Conservation (phyloP, 2,797 vertebrate genomes). For the Cichlasoma orientale region DNA sequence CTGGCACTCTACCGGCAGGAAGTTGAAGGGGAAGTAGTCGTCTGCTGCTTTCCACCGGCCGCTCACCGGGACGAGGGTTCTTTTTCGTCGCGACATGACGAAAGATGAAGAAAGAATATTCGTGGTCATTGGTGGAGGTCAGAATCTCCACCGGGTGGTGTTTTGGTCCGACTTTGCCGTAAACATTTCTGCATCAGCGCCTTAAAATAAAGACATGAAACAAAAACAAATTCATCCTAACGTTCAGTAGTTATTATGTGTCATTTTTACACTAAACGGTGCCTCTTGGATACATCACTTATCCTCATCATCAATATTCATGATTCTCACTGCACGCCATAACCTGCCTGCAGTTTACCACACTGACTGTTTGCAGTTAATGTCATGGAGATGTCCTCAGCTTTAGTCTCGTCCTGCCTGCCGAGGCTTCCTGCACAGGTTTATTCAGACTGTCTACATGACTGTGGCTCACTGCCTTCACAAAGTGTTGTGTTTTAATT, state of each 20-base stretch:
- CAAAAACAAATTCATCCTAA: not conserved
- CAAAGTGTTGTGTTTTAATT: not conserved
- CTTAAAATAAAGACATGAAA: not conserved
- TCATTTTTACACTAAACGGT: not conserved
- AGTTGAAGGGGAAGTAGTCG: conserved; percentile 81
- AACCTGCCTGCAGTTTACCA: too few species aligned
- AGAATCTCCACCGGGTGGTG: conserved; percentile 60
- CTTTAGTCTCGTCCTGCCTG: not conserved
- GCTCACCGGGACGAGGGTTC: conserved; percentile 70
- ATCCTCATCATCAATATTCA: not conserved
- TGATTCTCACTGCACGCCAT: not conserved
- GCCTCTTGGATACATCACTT: not conserved
- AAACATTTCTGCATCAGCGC: conserved; percentile 16
- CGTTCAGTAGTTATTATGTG: not conserved
- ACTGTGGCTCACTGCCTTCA: not conserved
- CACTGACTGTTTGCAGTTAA: not conserved
- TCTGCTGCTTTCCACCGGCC: conserved; percentile 71
- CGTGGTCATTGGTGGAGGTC: conserved; percentile 54
- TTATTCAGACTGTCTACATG: not conserved
- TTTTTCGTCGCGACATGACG: conserved; percentile 81
- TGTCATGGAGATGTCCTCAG: not conserved
- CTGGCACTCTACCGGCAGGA: conserved; percentile 85
- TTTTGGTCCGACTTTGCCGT: conserved; percentile 61
- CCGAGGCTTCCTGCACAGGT: not conserved
- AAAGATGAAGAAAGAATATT: conserved; percentile 5